phyloP scores from a whole-genome alignment of 2,797 vertebrate genomes.

The Lacerta bilineata region DNA sequence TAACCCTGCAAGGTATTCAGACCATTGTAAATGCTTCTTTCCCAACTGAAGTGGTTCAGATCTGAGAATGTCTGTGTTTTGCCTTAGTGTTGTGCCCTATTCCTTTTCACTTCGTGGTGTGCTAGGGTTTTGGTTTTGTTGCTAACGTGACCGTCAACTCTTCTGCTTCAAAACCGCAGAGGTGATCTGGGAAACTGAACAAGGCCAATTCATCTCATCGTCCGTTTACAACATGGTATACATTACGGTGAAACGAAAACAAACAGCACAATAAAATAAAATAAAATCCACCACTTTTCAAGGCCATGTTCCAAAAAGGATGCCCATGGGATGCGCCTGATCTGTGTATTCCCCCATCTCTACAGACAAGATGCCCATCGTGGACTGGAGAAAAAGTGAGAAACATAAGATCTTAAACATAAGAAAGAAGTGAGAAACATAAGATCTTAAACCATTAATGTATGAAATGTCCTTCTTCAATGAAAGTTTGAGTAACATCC shows the following conservation, averaged over 20 bases:
- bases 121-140: background rate
- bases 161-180: slow-evolving; percentile 52
- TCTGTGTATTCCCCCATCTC: slow-evolving; percentile 56
- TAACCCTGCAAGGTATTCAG: slow-evolving; percentile 22
- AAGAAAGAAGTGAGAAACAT: slow-evolving; percentile 80
- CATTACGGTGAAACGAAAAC: slow-evolving; percentile 46
- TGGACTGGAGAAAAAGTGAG: slow-evolving; percentile 80
- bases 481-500: slow-evolving; percentile 64
- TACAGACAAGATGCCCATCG: slow-evolving; percentile 73
- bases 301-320: slow-evolving; percentile 68
- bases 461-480: background rate
- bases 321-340: slow-evolving; percentile 49
- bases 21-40: background rate
- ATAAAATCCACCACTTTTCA: slow-evolving; percentile 65
- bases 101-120: background rate
- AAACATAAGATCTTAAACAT: slow-evolving; percentile 77
- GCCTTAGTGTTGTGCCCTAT: background rate
- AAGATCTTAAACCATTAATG: slow-evolving; percentile 69
- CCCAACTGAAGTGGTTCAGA: background rate
- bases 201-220: slow-evolving; percentile 69
- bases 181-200: slow-evolving; percentile 65
- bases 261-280: background rate
- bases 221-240: slow-evolving; percentile 77
- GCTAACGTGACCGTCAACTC: slow-evolving; percentile 13
- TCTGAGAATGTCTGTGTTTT: background rate